phyloP scores from a whole-genome alignment of 2,113 vertebrate genomes.

The Echinops telfairi region DNA sequence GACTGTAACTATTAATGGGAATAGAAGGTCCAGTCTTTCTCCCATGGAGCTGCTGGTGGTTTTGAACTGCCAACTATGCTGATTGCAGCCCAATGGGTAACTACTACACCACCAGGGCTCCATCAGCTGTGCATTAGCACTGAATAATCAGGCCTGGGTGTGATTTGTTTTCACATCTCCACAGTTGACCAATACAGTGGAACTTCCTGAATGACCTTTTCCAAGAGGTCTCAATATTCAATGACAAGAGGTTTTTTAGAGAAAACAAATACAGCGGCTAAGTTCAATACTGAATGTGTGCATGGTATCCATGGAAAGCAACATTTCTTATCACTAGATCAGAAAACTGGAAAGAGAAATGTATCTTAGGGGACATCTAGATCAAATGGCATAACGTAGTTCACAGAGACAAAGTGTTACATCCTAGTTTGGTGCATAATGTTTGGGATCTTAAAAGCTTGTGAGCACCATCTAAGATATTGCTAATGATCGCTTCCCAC shows the following conservation, averaged over 20 bases:
- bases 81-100: no score
- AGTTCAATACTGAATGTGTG: conserved; percentile 45
- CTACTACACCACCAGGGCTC: no score
- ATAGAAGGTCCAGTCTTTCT: no score
- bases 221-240: conserved; percentile 16
- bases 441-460: background rate
- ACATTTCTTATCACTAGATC: conserved; percentile 17
- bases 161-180: conserved; percentile 51
- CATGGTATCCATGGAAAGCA: conserved; percentile 3
- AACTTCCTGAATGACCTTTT: conserved; percentile 46
- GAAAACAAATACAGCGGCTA: conserved; percentile 53
- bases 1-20: no score
- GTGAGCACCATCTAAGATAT: background rate
- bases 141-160: conserved; percentile 17
- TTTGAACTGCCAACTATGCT: no score
- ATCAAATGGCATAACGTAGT: background rate
- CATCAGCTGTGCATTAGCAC: background rate
- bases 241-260: conserved; percentile 44
- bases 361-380: background rate
- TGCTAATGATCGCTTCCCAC: no score
- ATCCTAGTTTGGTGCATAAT: background rate
- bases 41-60: no score
- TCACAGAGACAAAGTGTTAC: background rate
- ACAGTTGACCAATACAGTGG: conserved; percentile 43
- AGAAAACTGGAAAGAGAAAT: conserved; percentile 51